phyloP scores from a whole-genome alignment of 2,113 vertebrate genomes.

The Chloropsis cyanopogon region DNA sequence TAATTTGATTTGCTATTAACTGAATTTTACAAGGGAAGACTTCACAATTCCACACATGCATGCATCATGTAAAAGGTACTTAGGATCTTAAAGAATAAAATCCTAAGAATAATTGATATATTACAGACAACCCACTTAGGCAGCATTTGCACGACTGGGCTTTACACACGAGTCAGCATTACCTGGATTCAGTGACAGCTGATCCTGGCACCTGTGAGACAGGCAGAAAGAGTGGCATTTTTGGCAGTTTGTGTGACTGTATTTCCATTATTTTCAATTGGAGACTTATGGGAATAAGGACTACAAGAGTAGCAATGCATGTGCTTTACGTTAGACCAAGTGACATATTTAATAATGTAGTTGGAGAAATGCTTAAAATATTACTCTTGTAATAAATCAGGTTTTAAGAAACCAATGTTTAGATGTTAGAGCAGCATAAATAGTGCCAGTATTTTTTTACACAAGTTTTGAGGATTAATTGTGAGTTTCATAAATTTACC shows the following conservation, averaged over 20 bases:
- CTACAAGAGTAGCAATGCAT: fast-evolving
- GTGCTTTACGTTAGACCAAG: neutral
- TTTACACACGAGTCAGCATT: neutral
- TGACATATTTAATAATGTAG: neutral
- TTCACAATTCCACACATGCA: neutral
- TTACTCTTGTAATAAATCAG: neutral
- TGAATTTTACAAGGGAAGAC: neutral
- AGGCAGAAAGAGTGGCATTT: neutral
- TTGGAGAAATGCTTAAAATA: neutral
- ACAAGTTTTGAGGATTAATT: neutral
- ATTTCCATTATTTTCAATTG: neutral
- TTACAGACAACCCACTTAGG: neutral
- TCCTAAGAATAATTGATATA: neutral
- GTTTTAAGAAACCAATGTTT: neutral
- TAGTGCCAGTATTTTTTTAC: fast-evolving
- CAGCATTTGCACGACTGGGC: neutral
- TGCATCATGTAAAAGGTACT: neutral
- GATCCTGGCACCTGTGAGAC: neutral
- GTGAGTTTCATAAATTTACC: neutral
- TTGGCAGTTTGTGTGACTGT: neutral
- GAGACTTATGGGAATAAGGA: neutral
- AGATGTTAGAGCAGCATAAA: neutral
- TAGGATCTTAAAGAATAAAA: neutral
- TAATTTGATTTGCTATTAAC: neutral
- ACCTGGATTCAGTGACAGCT: neutral